Conservation (phyloP, 2,113 vertebrate species). For the Podarcis muralis region DNA sequence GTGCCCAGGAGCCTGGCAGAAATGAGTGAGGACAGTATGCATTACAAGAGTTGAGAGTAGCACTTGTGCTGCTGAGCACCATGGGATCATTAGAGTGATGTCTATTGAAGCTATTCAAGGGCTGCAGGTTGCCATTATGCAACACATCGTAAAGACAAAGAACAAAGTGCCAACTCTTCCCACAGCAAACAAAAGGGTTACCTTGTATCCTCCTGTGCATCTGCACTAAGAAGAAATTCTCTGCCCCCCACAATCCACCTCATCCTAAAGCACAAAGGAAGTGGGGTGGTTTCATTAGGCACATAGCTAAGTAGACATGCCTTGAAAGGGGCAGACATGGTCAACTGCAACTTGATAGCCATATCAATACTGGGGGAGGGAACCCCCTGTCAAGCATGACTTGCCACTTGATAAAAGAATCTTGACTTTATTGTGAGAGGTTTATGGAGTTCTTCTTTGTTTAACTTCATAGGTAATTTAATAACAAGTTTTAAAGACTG, state of each 20-base stretch:
- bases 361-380: neutral
- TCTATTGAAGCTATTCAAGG: neutral
- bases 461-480: neutral
- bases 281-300: neutral
- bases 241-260: neutral
- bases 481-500: constrained; percentile 13
- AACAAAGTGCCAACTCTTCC: neutral
- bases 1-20: constrained; percentile 19
- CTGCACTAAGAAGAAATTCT: neutral
- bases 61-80: neutral
- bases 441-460: constrained; percentile 18
- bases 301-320: neutral
- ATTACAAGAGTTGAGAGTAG: neutral
- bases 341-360: neutral
- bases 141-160: neutral
- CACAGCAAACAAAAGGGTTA: neutral
- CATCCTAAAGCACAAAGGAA: constrained; percentile 2
- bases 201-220: neutral
- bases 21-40: constrained; percentile 2
- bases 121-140: neutral
- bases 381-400: neutral
- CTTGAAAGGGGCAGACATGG: neutral
- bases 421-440: neutral
- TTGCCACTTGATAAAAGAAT: constrained; percentile 9
- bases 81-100: neutral